Evolutionary conservation across 2,113 vertebrate genomes (phyloP).

Genomic region (Sprattus sprattus): DNA sequence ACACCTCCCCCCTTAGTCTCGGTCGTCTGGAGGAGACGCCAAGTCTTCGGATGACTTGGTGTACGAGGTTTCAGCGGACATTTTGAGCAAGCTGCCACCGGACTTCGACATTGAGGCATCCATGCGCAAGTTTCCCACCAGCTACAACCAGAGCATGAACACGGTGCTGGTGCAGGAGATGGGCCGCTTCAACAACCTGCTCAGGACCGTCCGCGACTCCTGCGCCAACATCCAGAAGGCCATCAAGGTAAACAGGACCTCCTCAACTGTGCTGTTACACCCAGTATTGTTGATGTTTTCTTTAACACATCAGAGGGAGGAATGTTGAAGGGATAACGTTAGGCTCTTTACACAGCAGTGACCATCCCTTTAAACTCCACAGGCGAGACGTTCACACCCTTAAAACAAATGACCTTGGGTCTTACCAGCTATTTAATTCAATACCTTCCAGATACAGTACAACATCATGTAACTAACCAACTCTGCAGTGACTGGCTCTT

Average conservation of each 20-base stretch:
- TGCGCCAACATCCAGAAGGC: constrained; percentile 85
- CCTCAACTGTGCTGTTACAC: neutral
- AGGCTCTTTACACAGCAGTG: neutral
- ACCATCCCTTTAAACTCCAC: neutral
- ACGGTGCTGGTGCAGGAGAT: constrained; percentile 89
- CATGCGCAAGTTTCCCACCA: constrained; percentile 80
- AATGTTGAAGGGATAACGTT: neutral
- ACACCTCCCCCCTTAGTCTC: constrained; percentile 65
- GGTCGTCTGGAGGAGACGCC: constrained; percentile 70
- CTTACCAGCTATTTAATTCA: neutral
- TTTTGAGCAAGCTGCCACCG: constrained; percentile 80
- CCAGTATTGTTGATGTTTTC: neutral
- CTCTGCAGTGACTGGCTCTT: neutral
- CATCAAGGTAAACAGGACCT: constrained; percentile 73
- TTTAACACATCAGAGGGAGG: neutral
- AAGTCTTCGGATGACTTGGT: constrained; percentile 82
- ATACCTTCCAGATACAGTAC: neutral
- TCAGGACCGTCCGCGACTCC: constrained; percentile 76
- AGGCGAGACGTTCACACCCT: neutral
- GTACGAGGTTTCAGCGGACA: constrained; percentile 81
- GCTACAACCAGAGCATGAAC: constrained; percentile 89
- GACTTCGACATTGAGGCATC: constrained; percentile 79
- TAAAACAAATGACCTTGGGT: neutral
- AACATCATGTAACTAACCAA: neutral
- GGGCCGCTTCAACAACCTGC: constrained; percentile 86